These are phyloP conservation scores for Eriosoma lanigerum DNA, from an alignment of 1,140 invertebrate genomes.

Conservation along the genomic window DNA sequence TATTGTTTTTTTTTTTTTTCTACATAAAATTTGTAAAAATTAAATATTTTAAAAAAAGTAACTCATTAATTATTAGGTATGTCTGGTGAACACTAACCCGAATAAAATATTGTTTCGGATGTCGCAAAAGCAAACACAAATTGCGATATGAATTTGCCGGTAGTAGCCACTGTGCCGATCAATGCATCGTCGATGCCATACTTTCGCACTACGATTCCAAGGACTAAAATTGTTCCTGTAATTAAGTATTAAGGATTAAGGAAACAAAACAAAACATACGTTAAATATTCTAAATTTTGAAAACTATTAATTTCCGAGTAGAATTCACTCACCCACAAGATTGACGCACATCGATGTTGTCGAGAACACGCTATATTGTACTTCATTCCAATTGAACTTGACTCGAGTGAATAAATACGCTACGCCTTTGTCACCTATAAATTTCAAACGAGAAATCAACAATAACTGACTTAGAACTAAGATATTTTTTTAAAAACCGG, in stretches of 20 bases:
- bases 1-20: no score
- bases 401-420: conserved; percentile 48
- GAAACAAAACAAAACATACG: no score
- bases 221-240: conserved; percentile 26
- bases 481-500: no score
- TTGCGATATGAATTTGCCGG: conserved; percentile 14
- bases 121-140: background rate
- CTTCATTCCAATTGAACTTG: conserved; percentile 51
- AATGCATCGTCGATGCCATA: conserved; percentile 22
- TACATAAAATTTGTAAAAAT: no score
- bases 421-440: conserved; percentile 46
- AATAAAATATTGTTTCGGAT: background rate
- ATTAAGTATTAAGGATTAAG: background rate
- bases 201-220: conserved; percentile 9
- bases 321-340: conserved; percentile 30
- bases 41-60: no score
- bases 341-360: conserved; percentile 39
- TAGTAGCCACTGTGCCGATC: conserved; percentile 15
- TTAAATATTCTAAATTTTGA: no score
- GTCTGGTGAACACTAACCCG: conserved; percentile 28
- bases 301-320: no score
- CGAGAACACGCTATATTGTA: conserved; percentile 47
- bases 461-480: no score
- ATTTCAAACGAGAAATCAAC: background rate
- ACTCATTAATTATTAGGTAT: no score